Evolutionary conservation across 1,140 invertebrate species (phyloP), one percentile per base, ranked within the genome.

Genomic region (Limonius californicus): DNA sequence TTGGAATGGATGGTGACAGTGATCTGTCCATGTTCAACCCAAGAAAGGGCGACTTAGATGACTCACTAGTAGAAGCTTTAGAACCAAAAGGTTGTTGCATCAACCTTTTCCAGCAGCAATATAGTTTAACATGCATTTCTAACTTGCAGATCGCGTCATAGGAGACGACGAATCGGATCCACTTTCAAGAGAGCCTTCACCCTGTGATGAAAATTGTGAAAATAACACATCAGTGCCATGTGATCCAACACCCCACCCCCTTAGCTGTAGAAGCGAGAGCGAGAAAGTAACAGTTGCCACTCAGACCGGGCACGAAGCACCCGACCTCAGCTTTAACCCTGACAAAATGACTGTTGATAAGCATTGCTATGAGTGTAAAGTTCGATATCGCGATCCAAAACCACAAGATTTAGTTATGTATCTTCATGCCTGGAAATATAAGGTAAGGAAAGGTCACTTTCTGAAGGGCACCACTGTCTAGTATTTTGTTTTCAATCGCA

Each of bases 381-480:
- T 93, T 11, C 84, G 91, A 55, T 97, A 94, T 78, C 81, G 89
- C 60, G 95, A 98, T 76, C 95, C 95, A 0, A 88, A 90, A 60
- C 90, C 92, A 0, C 85, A 89, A 62, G 92, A 97, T 75, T 82
- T 98, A 14, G 87, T 96, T 60, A 96, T 98, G 91, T 97, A 95
- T 77, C 83, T 98, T 12, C 95, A 98, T 78, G 94, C 94, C 14
- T 92, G 93, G 84, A 90, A 89, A 72, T 97, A 97, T 76, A 88
- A 87, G 81, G 90, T 86, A 70, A 72, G 23, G 9, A 27, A 27
- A 4, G 9, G 3, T 27, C 9, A 3, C 3, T 27, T 27, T 27
- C n/a, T n/a, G n/a, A n/a, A n/a, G n/a, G n/a, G n/a, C n/a, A n/a
- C n/a, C n/a, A n/a, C n/a, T n/a, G n/a, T n/a, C n/a, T n/a, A n/a